Percentiles rank a stretch among this genome's conserved stretches.
These are phyloP conservation scores for Hippopotamus amphibius DNA, from an alignment of 2,113 vertebrate genomes.

Conservation along the genomic window DNA sequence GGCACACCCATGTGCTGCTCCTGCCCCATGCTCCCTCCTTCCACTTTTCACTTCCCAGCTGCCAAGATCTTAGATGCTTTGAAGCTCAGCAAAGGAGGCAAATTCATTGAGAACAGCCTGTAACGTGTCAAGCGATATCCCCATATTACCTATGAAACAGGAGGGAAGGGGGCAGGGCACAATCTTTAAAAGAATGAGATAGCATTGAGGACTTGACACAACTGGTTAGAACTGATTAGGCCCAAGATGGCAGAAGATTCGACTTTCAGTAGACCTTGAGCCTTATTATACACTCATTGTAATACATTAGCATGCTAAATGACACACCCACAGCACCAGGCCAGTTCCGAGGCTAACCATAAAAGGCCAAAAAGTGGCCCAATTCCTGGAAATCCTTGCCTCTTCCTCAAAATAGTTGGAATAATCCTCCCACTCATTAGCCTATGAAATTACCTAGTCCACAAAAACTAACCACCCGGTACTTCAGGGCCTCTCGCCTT, in stretches of 20 bases:
- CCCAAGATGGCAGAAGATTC: not conserved
- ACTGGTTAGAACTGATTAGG: not conserved
- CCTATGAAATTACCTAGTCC: not conserved
- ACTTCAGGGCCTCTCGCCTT: not conserved
- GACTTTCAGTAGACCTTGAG: not conserved
- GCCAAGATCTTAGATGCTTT: conserved; percentile 56
- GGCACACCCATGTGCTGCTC: not conserved
- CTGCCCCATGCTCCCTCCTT: conserved; percentile 17
- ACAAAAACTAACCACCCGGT: not conserved
- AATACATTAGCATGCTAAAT: not conserved
- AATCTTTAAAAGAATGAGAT: not conserved
- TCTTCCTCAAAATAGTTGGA: not conserved
- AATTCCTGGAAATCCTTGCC: not conserved
- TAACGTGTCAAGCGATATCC: not conserved
- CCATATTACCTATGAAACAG: not conserved
- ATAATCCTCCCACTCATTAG: not conserved
- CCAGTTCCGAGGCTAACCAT: not conserved
- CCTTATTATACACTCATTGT: not conserved
- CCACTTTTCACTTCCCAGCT: conserved; percentile 63
- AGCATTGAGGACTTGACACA: not conserved
- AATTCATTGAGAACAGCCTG: not conserved
- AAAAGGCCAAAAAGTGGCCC: not conserved
- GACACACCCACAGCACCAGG: not conserved
- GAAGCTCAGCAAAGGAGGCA: not conserved
- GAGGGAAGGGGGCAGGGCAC: not conserved